phyloP scores from a whole-genome alignment of 2,888 invertebrate genomes.

The Drosophila crucigera region DNA sequence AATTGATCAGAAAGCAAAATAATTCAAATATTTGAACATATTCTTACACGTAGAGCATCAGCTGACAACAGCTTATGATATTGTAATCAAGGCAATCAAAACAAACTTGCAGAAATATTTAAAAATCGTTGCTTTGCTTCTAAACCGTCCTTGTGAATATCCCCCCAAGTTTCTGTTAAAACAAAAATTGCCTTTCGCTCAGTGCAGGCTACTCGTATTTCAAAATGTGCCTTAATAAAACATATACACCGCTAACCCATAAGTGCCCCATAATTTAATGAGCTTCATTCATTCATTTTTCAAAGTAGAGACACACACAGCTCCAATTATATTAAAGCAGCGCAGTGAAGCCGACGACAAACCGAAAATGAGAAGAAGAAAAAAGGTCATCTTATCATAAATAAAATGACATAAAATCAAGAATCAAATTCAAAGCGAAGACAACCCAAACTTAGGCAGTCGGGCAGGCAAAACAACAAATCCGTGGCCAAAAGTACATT shows the following conservation, averaged over 20 bases:
- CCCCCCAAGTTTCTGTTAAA: neutral
- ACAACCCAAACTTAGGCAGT: conserved; percentile 37
- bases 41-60: neutral
- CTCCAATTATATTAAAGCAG: conserved; percentile 55
- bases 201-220: conserved; percentile 72
- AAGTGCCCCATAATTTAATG: conserved; percentile 77
- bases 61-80: neutral
- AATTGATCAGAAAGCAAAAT: neutral
- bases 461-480: conserved; percentile 57
- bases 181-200: conserved; percentile 8
- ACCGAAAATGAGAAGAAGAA: conserved; percentile 36
- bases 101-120: neutral
- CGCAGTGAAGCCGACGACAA: conserved; percentile 45
- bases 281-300: conserved; percentile 76
- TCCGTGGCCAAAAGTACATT: conserved; percentile 78
- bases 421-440: conserved; percentile 79
- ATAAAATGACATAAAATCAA: conserved; percentile 82
- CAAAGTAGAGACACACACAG: conserved; percentile 49
- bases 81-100: neutral
- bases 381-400: conserved; percentile 81
- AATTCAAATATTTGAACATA: neutral
- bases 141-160: neutral
- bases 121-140: neutral
- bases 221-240: conserved; percentile 51
- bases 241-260: conserved; percentile 49